Conservation (phyloP, 2,113 vertebrate genomes). For the Tichodroma muraria region DNA sequence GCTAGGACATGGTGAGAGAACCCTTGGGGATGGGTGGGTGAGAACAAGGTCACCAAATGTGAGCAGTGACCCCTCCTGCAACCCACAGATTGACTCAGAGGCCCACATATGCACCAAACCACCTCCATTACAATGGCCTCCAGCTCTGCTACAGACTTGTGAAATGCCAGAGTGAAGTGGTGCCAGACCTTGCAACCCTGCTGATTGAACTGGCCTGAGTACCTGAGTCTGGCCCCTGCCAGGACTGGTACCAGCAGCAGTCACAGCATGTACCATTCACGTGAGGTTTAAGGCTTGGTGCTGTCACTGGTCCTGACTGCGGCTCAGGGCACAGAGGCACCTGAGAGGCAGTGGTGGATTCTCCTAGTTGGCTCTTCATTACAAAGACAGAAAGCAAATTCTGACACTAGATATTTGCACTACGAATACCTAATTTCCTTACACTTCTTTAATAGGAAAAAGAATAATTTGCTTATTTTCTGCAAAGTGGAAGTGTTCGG, state of each 20-base stretch:
- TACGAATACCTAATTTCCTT: background rate
- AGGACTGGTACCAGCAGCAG: background rate
- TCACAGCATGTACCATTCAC: rapidly evolving
- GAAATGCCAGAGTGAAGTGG: background rate
- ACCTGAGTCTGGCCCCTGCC: no score
- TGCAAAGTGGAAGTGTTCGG: background rate
- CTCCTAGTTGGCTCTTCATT: background rate
- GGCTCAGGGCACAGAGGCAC: background rate
- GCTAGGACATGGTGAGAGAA: background rate
- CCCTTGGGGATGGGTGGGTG: rapidly evolving
- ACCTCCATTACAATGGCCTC: rapidly evolving
- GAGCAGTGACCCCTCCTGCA: rapidly evolving
- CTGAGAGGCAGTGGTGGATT: background rate
- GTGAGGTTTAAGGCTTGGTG: background rate
- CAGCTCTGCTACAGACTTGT: background rate
- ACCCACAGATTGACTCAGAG: background rate
- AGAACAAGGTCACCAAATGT: background rate
- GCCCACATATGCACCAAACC: rapidly evolving
- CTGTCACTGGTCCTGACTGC: background rate
- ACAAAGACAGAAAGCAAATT: background rate
- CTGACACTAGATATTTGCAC: background rate
- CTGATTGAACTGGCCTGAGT: background rate
- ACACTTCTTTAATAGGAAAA: background rate
- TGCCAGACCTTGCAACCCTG: background rate
- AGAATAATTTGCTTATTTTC: background rate